Base-by-base conservation (phyloP, 2,113 vertebrate genomes). In the Shinisaurus crocodilurus region DNA sequence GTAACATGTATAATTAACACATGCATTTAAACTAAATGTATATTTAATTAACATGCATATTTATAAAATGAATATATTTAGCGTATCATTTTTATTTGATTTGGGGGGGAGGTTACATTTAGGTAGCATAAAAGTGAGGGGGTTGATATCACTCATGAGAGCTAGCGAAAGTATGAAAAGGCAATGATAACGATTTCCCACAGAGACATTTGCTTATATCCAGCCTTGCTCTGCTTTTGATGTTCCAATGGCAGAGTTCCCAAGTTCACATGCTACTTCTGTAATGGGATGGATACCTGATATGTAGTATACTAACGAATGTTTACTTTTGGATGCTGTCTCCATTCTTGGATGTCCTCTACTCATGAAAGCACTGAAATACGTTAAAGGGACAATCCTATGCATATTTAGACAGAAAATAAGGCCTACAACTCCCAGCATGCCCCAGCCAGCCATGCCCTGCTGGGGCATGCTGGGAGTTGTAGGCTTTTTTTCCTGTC, bases 11-110 rank as follows among this genome's bases (percentile, higher is more conserved):
- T 98, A 98, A 98, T 98, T 98, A 97, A 97, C 95, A 97, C 96
- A 95, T 94, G 93, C 98, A 97, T 98, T 98, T 98, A 97, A 98
- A 98, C 97, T 98, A 98, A 98, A 97, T 97, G 97, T 98, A 98
- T 97, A 97, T 97, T 97, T 98, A 98, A 98, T 98, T 98, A 97
- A 96, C 95, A 97, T 98, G 97, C 97, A 98, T 97, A 98, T 97
- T 98, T 98, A 97, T 97, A 96, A 97, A 97, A 97, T 96, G 97
- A 97, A 97, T 98, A 97, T 97, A 97, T 97, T 96, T 97, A 96
- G 96, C 94, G 95, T 96, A 94, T 96, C 94, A 96, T 97, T 93
- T 95, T 91, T 93, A 90, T 95, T 95, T 90, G 25, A 95, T 93
- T 96, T 97, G 82, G 88, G 92, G 92, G 84, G 94, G 96, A 96